Evolutionary conservation across 2,113 vertebrate species (phyloP), one percentile per base, ranked within the genome.

Genomic region (Ptyas mucosa): DNA sequence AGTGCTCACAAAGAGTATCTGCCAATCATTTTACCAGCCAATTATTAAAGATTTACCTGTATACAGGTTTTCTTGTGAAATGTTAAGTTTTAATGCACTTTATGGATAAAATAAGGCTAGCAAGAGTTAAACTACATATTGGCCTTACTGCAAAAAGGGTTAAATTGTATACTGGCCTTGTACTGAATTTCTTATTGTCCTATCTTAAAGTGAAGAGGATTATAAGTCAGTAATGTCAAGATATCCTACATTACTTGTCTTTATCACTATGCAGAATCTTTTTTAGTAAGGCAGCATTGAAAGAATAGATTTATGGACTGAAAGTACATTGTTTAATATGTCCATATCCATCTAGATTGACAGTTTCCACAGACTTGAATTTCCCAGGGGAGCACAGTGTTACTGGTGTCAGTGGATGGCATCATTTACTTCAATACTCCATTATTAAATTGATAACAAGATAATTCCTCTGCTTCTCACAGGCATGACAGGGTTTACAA

Each of bases 401-500:
- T 98, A 97, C 97, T 97, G 96, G 97, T 98, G 98, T 98, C 97
- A 97, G 97, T 97, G 97, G 97, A 97, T 98, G 97, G 97, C 97
- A 98, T 98, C 98, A 97, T 97, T 98, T 98, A 98, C 97, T 98
- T 97, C 96, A 97, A 90, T 97, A 98, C 96, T 98, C 98, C 96
- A 97, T 98, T 98, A 98, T 98, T 98, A 98, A 98, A 98, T 98
- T 98, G 98, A 98, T 99, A 99, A 99, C 98, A 98, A 98, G 98
- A 98, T 98, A 97, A 97, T 98, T 98, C 97, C 97, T 97, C 95
- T 97, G 97, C 97, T 98, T 97, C 97, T 97, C 95, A 91, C 97
- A 98, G 97, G 98, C 98, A 97, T 97, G 96, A 97, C 97, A 97
- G 97, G 97, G 97, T 98, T 97, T 97, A 96, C 96, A 97, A 96